Evolutionary conservation across 1,140 invertebrate genomes (phyloP).

Genomic region (Halotydeus destructor): DNA sequence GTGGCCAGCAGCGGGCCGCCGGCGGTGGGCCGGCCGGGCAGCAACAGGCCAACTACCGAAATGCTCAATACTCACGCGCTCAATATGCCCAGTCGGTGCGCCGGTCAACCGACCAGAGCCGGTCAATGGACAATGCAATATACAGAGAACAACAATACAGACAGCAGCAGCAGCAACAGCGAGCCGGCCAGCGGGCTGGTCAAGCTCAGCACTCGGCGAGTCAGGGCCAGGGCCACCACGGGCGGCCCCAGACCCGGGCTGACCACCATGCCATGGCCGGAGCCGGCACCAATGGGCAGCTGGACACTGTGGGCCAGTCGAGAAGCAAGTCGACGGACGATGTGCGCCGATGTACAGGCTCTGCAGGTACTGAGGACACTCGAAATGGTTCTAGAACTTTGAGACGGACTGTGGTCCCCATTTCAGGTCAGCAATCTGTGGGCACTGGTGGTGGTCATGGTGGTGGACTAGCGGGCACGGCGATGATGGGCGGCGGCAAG

Average conservation of each 20-base stretch:
- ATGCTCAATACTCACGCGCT: slow-evolving; percentile 14
- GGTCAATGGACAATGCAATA: slow-evolving; percentile 18
- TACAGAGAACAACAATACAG: too few species aligned
- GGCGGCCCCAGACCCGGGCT: too few species aligned
- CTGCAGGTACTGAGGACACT: slow-evolving; percentile 24
- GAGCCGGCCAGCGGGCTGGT: too few species aligned
- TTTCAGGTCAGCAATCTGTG: slow-evolving; percentile 36
- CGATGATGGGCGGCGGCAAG: not conserved
- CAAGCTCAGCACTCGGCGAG: too few species aligned
- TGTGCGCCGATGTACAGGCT: slow-evolving; percentile 35
- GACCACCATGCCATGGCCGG: not conserved
- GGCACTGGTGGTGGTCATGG: not conserved
- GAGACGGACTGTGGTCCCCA: slow-evolving; percentile 77
- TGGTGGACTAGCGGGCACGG: too few species aligned
- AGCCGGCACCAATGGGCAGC: not conserved
- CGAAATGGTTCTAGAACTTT: slow-evolving; percentile 56
- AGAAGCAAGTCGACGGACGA: slow-evolving; percentile 57
- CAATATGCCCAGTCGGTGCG: slow-evolving; percentile 15
- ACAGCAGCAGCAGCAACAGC: too few species aligned
- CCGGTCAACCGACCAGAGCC: slow-evolving; percentile 17
- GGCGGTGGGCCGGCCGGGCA: not conserved
- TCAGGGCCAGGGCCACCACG: too few species aligned
- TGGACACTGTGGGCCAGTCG: not conserved
- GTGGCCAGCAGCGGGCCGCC: not conserved
- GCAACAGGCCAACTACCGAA: not conserved